Conservation (phyloP, 2,113 vertebrate genomes). For the Gallinago paraguaiae region DNA sequence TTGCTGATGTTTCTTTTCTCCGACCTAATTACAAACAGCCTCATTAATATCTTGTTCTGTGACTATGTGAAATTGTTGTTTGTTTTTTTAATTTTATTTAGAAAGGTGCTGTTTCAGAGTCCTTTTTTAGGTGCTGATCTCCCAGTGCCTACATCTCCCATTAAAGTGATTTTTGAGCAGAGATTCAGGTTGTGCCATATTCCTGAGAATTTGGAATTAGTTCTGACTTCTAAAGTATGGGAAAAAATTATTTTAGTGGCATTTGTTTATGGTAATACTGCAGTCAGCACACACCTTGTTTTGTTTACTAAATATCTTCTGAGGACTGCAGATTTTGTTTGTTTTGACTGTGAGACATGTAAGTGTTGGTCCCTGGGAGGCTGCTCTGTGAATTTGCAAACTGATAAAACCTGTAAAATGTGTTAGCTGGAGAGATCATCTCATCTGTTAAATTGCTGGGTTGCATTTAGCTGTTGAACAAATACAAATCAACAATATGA, state of each 20-base stretch:
- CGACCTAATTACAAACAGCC: not conserved
- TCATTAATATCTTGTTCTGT: not conserved
- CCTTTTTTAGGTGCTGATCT: not conserved
- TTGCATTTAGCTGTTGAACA: not conserved
- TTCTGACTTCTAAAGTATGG: not conserved
- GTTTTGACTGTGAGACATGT: slow-evolving; percentile 37
- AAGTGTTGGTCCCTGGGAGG: slow-evolving; percentile 36
- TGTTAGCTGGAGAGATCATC: not conserved
- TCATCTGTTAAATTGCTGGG: not conserved
- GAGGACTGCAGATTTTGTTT: slow-evolving; percentile 42
- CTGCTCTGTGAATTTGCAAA: slow-evolving; percentile 36
- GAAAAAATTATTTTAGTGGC: not conserved
- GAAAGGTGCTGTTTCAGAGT: not conserved
- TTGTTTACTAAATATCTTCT: slow-evolving; percentile 44
- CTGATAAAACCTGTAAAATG: slow-evolving; percentile 54
- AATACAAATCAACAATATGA: not conserved
- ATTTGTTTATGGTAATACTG: slow-evolving; percentile 52
- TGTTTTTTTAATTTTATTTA: not conserved
- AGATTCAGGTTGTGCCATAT: not conserved
- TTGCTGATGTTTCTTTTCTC: slow-evolving; percentile 39
- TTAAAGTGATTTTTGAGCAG: not conserved
- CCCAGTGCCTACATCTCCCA: not conserved
- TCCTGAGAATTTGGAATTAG: not conserved
- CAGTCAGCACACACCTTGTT: slow-evolving; percentile 42
- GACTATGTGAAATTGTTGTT: not conserved